phyloP scores from a whole-genome alignment of 1,140 invertebrate species.

The Lepidurus apus region DNA sequence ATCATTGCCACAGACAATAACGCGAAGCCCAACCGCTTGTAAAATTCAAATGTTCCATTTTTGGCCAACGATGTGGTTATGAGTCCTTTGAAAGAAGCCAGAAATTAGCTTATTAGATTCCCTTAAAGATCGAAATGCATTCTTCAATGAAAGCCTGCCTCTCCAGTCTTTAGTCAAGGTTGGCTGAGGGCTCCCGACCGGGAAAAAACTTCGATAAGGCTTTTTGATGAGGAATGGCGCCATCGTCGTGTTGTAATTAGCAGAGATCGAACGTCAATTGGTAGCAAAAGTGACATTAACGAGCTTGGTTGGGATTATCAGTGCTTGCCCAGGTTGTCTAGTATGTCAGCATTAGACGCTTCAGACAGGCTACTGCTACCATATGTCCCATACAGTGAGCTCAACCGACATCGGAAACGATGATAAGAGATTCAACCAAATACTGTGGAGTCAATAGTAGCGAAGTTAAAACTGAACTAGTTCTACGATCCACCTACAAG shows the following conservation, averaged over 20 bases:
- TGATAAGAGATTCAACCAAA: neutral
- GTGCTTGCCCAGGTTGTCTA: conserved; percentile 4
- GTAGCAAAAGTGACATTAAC: neutral
- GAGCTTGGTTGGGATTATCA: conserved; percentile 8
- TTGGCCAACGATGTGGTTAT: neutral
- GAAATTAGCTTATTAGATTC: neutral
- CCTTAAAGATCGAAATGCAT: too few species aligned
- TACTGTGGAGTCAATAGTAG: too few species aligned
- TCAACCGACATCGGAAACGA: neutral
- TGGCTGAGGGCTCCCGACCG: neutral
- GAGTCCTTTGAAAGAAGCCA: neutral
- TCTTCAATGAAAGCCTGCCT: too few species aligned
- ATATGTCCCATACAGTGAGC: neutral
- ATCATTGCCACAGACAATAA: neutral
- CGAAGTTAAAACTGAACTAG: too few species aligned
- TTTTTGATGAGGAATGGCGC: neutral
- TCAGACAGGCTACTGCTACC: neutral
- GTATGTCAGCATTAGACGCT: neutral
- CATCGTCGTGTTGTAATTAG: neutral
- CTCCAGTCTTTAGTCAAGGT: too few species aligned
- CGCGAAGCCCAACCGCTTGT: neutral
- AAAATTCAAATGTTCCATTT: neutral
- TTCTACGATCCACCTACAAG: too few species aligned
- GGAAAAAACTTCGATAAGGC: neutral
- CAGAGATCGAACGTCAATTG: neutral